These are phyloP conservation scores for Argynnis bischoffii DNA, from an alignment of 2,888 invertebrate genomes.

Conservation along the genomic window DNA sequence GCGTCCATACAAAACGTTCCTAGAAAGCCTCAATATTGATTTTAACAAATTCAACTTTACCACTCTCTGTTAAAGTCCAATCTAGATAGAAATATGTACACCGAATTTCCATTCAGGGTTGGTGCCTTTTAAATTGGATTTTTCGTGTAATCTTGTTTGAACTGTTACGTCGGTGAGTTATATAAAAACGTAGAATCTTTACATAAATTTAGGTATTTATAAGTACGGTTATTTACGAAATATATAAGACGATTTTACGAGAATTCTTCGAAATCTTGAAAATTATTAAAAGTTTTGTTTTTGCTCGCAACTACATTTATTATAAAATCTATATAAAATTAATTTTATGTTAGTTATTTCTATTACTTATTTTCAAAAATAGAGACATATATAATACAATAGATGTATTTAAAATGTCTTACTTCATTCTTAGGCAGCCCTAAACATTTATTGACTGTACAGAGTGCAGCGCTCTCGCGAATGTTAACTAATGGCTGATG, in stretches of 20 bases:
- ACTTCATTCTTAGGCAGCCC: background rate
- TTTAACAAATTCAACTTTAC: constrained; percentile 57
- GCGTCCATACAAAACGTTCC: constrained; percentile 67
- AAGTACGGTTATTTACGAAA: constrained; percentile 16
- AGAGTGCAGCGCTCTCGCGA: constrained; percentile 16
- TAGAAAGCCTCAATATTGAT: constrained; percentile 52
- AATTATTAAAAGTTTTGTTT: no score
- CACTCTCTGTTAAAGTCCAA: constrained; percentile 50
- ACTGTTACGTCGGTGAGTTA: constrained; percentile 34
- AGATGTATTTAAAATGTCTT: background rate
- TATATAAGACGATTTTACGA: background rate
- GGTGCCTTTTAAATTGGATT: constrained; percentile 39
- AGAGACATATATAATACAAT: no score
- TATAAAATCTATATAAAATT: no score
- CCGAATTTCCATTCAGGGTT: constrained; percentile 46
- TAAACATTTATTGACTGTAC: constrained; percentile 20
- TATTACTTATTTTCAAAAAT: no score
- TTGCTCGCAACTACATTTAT: no score
- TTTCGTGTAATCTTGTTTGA: constrained; percentile 37
- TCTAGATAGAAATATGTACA: constrained; percentile 47
- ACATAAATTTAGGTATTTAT: constrained; percentile 8
- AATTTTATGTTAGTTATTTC: no score
- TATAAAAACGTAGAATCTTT: constrained; percentile 20
- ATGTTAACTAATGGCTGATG: constrained; percentile 12
- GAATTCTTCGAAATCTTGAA: background rate